phyloP scores from a whole-genome alignment of 2,113 vertebrate genomes.

The Oophaga pumilio region DNA sequence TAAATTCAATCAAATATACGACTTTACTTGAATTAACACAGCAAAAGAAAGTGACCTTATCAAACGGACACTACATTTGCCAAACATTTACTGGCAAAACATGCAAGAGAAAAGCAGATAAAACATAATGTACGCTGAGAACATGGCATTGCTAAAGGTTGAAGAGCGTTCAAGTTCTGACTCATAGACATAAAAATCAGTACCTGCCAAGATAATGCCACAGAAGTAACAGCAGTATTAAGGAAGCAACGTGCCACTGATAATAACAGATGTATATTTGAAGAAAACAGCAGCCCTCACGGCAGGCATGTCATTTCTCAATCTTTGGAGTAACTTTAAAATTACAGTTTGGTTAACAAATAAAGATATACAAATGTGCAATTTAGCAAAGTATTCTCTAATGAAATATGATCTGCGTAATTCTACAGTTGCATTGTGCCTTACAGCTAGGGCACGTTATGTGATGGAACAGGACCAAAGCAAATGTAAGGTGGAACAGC shows the following conservation, averaged over 20 bases:
- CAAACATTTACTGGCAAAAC: background rate
- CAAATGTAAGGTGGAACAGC: background rate
- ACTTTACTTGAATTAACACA: background rate
- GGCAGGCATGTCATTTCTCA: background rate
- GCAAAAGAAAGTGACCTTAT: background rate
- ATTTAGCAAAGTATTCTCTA: background rate
- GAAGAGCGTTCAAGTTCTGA: constrained; percentile 17
- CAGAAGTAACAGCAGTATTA: constrained; percentile 28
- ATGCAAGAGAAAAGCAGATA: too few relatives aligned
- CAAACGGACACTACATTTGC: background rate
- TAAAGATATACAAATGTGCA: background rate
- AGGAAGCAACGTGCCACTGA: background rate
- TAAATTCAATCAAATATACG: background rate
- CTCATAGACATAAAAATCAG: constrained; percentile 28
- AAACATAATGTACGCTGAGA: background rate
- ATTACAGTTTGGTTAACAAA: constrained; percentile 5
- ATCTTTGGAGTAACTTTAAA: constrained; percentile 18
- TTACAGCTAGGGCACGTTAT: background rate
- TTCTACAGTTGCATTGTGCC: background rate
- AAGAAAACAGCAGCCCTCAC: background rate
- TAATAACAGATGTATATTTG: background rate
- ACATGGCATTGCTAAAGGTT: constrained; percentile 4
- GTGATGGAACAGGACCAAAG: background rate
- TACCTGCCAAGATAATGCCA: constrained; percentile 27
- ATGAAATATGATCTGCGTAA: background rate